Conservation (phyloP, 2,888 invertebrate species). For the Hanleya hanleyi region DNA sequence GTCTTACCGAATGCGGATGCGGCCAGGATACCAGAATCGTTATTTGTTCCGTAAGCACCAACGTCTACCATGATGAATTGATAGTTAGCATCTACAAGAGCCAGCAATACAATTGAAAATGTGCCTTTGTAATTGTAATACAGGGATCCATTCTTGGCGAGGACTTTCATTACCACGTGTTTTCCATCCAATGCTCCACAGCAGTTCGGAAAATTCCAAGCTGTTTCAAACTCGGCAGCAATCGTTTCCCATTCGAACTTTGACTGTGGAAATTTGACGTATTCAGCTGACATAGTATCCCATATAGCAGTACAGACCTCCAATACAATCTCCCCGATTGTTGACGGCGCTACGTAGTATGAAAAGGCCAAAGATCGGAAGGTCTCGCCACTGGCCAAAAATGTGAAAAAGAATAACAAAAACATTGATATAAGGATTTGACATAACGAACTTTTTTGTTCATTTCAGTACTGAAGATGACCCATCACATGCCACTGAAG, state of each 20-base stretch:
- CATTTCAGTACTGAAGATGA: too few species aligned
- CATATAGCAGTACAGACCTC: not conserved
- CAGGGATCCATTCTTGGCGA: slow-evolving; percentile 2
- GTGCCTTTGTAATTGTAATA: slow-evolving; percentile 23
- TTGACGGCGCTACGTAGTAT: not conserved
- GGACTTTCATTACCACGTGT: slow-evolving; percentile 6
- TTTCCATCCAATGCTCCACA: slow-evolving; percentile 22
- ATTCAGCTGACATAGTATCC: not conserved
- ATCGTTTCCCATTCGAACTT: not conserved
- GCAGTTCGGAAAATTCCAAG: slow-evolving; percentile 67
- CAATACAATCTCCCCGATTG: not conserved
- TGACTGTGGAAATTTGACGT: not conserved
- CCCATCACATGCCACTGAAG: too few species aligned
- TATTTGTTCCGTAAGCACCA: slow-evolving; percentile 62
- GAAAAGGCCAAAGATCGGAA: not conserved
- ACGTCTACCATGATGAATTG: slow-evolving; percentile 64
- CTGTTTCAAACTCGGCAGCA: too few species aligned
- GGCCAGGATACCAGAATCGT: slow-evolving; percentile 61
- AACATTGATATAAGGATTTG: too few species aligned
- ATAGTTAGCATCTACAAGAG: slow-evolving; percentile 67
- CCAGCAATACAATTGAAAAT: slow-evolving; percentile 47
- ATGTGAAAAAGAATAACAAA: not conserved
- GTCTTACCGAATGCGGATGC: not conserved
- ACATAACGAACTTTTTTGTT: too few species aligned
- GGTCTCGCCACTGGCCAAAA: not conserved